A percentile compares a stretch with the other conserved stretches of the same genome.
phyloP scores from a whole-genome alignment of 2,113 vertebrate genomes.

The Puntigrus tetrazona region DNA sequence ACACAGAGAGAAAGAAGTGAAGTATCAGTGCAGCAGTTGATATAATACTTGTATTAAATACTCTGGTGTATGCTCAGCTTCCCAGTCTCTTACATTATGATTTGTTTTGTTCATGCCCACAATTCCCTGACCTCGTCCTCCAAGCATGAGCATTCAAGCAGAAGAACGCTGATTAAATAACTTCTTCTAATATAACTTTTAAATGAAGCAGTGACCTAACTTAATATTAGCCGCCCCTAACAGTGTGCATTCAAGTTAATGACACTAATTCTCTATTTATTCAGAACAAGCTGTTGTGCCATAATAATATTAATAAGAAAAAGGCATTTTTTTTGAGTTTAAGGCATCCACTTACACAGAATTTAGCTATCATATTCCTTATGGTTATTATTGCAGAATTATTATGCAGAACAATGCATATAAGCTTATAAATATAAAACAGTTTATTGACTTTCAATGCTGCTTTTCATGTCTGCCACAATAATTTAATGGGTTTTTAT shows the following conservation, averaged over 20 bases:
- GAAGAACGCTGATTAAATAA: constrained; percentile 6
- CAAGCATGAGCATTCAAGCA: neutral
- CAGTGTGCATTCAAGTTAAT: neutral
- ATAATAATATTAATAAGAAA: neutral
- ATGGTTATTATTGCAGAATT: neutral
- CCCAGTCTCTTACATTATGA: neutral
- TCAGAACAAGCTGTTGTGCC: neutral
- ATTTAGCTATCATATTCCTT: neutral
- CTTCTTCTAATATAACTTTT: constrained; percentile 1
- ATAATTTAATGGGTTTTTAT: neutral
- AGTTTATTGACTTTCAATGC: neutral
- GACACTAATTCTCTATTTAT: constrained; percentile 9
- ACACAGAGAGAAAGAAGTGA: neutral
- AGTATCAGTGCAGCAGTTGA: neutral
- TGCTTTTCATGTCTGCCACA: neutral
- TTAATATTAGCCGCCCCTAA: neutral
- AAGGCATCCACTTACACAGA: neutral
- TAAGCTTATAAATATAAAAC: neutral
- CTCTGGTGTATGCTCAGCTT: neutral
- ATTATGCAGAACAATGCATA: neutral
- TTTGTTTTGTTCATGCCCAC: neutral
- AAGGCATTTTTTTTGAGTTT: neutral
- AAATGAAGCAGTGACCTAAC: constrained; percentile 23
- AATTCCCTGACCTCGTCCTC: neutral
- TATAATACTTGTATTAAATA: neutral